Evolutionary conservation across 1,140 invertebrate species (phyloP).

Genomic region (Varroa destructor): DNA sequence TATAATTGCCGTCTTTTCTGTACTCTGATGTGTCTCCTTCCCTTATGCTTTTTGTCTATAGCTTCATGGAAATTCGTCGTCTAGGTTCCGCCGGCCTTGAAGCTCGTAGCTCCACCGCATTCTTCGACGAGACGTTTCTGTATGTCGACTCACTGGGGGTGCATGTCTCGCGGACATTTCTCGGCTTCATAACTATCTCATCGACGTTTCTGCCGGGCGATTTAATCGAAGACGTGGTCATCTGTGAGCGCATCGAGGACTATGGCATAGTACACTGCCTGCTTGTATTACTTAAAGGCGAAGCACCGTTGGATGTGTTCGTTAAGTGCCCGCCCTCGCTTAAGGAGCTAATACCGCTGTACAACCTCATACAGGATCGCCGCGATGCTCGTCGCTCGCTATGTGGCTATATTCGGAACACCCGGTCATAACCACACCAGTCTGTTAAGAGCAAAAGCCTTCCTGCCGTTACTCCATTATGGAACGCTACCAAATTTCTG

Average conservation of each 20-base stretch:
- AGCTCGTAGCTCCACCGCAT: neutral
- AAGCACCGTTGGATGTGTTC: neutral
- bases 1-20: too few species aligned
- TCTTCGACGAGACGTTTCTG: slow-evolving; percentile 9
- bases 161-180: slow-evolving; percentile 1
- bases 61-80: slow-evolving; percentile 11
- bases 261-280: slow-evolving; percentile 21
- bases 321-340: slow-evolving; percentile 15
- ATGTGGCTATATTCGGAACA: too few species aligned
- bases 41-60: neutral
- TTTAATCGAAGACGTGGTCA: slow-evolving; percentile 11
- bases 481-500: too few species aligned
- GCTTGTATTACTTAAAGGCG: neutral
- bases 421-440: too few species aligned
- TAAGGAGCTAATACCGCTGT: slow-evolving; percentile 5
- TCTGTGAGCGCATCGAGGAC: slow-evolving; percentile 19
- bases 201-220: neutral
- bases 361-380: slow-evolving; percentile 14
- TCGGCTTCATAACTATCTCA: slow-evolving; percentile 1
- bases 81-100: neutral
- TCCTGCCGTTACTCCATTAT: too few species aligned
- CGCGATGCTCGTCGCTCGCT: neutral
- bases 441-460: too few species aligned
- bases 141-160: slow-evolving; percentile 13
- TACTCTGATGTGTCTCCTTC: too few species aligned